These are phyloP conservation scores for Gari tellinella DNA, from an alignment of 2,888 invertebrate species.

Conservation along the genomic window DNA sequence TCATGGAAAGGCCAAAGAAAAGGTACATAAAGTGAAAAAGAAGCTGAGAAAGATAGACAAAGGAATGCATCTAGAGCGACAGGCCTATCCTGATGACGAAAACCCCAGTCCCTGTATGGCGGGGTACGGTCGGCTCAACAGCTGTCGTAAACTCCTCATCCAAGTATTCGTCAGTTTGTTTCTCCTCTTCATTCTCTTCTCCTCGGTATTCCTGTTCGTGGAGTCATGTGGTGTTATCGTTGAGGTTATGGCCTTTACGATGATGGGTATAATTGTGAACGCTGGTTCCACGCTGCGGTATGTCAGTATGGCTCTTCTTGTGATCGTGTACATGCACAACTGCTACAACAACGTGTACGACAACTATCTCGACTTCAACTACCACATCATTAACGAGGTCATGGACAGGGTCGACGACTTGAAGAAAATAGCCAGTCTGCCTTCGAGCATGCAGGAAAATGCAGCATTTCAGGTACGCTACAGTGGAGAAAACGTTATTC, in stretches of 20 bases:
- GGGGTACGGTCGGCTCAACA: conserved; percentile 58
- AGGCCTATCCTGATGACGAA: conserved; percentile 52
- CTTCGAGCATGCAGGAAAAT: conserved; percentile 78
- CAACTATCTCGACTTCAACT: conserved; percentile 82
- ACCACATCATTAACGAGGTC: conserved; percentile 79
- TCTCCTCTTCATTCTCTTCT: conserved; percentile 72
- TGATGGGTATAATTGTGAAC: conserved; percentile 83
- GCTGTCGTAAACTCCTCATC: conserved; percentile 44
- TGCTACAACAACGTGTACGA: conserved; percentile 83
- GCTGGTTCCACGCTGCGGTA: conserved; percentile 80
- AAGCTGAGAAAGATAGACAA: conserved; percentile 68
- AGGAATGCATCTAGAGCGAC: conserved; percentile 55
- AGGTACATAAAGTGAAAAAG: conserved; percentile 61
- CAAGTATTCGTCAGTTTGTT: conserved; percentile 68
- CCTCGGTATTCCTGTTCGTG: conserved; percentile 76
- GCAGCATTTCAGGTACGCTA: conserved; percentile 76
- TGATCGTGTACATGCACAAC: conserved; percentile 82
- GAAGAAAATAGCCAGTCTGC: conserved; percentile 76
- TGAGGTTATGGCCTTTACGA: conserved; percentile 80
- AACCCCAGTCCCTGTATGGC: conserved; percentile 61
- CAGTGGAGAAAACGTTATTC: no score
- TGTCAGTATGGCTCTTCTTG: conserved; percentile 79
- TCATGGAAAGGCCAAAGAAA: conserved; percentile 53
- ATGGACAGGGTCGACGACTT: conserved; percentile 79
- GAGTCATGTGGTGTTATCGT: conserved; percentile 79